phyloP scores from a whole-genome alignment of 1,140 invertebrate genomes.

The Riptortus pedestris region DNA sequence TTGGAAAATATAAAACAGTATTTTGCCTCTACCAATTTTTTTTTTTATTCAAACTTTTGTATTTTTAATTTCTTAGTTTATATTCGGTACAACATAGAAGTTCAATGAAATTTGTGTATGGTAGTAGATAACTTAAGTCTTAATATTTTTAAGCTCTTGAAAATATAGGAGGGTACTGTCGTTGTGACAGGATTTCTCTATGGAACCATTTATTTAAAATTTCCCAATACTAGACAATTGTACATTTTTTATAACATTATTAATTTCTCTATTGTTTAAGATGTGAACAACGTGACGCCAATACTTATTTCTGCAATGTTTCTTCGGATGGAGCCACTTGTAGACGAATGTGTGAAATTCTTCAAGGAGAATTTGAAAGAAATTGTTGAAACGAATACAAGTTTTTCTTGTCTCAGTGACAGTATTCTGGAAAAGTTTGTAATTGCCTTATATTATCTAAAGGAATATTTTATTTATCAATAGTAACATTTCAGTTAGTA shows the following conservation, averaged over 20 bases:
- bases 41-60: no score
- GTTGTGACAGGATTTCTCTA: no score
- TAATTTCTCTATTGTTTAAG: slow-evolving; percentile 38
- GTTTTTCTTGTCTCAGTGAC: slow-evolving; percentile 72
- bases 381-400: slow-evolving; percentile 63
- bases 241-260: not conserved
- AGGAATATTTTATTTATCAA: not conserved
- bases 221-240: no score
- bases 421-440: slow-evolving; percentile 55
- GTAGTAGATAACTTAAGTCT: no score
- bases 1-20: no score
- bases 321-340: slow-evolving; percentile 80
- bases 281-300: slow-evolving; percentile 75
- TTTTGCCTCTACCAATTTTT: no score
- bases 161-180: no score
- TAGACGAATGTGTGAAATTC: slow-evolving; percentile 68
- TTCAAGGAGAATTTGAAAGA: slow-evolving; percentile 69
- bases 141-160: no score
- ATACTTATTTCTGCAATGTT: slow-evolving; percentile 89
- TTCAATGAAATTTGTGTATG: no score
- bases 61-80: no score
- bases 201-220: no score
- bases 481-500: not conserved
- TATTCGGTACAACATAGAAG: no score
- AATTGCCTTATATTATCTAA: slow-evolving; percentile 1